Percentiles rank a stretch among this genome's conserved stretches.
phyloP scores from a whole-genome alignment of 2,888 invertebrate genomes.

The Lasioglossum villosulum region DNA sequence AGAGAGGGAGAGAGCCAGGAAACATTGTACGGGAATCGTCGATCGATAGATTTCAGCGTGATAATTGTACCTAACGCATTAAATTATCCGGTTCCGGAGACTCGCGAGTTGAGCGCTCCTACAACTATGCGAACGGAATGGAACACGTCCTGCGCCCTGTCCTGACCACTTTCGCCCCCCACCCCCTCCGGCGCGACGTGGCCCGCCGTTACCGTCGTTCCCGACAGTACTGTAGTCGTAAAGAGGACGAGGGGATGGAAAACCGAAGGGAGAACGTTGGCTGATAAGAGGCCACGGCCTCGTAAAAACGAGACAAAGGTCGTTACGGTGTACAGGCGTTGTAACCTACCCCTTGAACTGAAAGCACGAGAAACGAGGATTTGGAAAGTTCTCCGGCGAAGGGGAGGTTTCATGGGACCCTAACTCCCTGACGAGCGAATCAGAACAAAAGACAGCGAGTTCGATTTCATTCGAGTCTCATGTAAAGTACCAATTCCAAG shows the following conservation, averaged over 20 bases:
- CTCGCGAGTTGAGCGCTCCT: slow-evolving; percentile 2
- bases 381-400: background rate
- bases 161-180: background rate
- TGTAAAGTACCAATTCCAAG: background rate
- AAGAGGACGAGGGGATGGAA: background rate
- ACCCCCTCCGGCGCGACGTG: background rate
- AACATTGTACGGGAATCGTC: background rate
- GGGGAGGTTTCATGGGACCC: background rate
- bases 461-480: background rate
- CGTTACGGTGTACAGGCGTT: background rate
- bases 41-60: slow-evolving; percentile 50
- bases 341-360: background rate
- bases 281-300: background rate
- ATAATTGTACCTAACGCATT: slow-evolving; percentile 47
- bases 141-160: background rate
- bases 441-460: background rate
- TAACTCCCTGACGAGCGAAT: background rate
- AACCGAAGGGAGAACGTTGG: background rate
- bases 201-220: background rate
- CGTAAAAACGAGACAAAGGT: slow-evolving; percentile 26
- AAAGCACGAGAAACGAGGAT: slow-evolving; percentile 6
- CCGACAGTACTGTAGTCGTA: slow-evolving; percentile 32
- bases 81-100: slow-evolving; percentile 36
- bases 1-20: background rate
- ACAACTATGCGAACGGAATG: slow-evolving; percentile 38